phyloP scores from a whole-genome alignment of 2,888 invertebrate species.

The Minunthozetes semirufus region DNA sequence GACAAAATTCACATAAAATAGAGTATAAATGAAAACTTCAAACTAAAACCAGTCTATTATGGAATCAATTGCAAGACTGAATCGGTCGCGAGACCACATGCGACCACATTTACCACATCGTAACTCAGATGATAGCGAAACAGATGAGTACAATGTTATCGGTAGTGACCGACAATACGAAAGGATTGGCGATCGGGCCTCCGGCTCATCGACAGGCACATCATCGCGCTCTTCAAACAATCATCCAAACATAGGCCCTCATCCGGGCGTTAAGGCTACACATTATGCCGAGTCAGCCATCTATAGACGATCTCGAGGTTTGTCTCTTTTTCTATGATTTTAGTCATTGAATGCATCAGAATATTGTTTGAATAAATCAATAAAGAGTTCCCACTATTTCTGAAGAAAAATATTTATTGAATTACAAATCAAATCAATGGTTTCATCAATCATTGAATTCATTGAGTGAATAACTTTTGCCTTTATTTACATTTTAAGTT shows the following conservation, averaged over 20 bases:
- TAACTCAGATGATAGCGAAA: constrained; percentile 34
- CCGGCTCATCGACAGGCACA: constrained; percentile 11
- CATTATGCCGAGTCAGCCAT: constrained; percentile 37
- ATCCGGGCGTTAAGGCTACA: constrained; percentile 26
- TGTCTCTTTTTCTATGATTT: not conserved
- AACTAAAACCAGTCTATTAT: not conserved
- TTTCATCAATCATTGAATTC: too few species aligned
- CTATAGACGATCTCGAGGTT: constrained; percentile 34
- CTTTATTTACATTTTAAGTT: too few species aligned
- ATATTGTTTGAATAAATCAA: not conserved
- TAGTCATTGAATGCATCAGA: not conserved
- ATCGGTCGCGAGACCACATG: constrained; percentile 22
- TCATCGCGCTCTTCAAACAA: constrained; percentile 32
- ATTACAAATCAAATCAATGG: too few species aligned
- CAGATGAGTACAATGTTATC: constrained; percentile 36
- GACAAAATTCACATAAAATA: not conserved
- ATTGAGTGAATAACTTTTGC: too few species aligned
- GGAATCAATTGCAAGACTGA: constrained; percentile 34
- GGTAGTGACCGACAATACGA: constrained; percentile 35
- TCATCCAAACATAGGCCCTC: not conserved
- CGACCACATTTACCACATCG: constrained; percentile 23
- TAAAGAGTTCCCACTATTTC: not conserved
- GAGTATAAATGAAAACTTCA: not conserved
- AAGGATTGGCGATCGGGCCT: constrained; percentile 36
- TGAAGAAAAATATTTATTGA: too few species aligned